Evolutionary conservation across 30 jellyfish, hydroid and myxozoan species (phyloP), one percentile per base, ranked within the genome.

Genomic region (Chrysaora quinquecirrha): DNA sequence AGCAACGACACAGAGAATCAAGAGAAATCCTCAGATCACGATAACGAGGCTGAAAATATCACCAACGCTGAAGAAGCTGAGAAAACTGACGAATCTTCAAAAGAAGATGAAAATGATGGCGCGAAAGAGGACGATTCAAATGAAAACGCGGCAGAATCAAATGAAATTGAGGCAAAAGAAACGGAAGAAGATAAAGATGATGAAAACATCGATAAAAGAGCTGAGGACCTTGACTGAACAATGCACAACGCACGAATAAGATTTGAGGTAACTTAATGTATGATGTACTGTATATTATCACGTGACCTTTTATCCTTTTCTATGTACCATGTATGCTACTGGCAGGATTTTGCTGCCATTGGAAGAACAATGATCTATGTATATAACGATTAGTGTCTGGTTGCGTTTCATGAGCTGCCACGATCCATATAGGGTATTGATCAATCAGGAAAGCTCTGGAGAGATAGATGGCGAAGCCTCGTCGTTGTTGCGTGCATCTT

Each of bases 31-130:
- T 11, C 67, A 4, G 82, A 33, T 12, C 19, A 70, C 19, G 66
- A 43, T 16, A n/a, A 34, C 16, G 54, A 35, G 0, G 82, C 49
- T 70, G 29, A 23, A 14, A 47, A 47, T 3, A 52, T 19, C 35
- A 49, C 70, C 7, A 64, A 83, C 19, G 73, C 34, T 21, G 89
- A 62, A 43, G 28, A 43, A 47, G 67, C 63, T 46, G 88, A 48
- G n/a, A 43, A 25, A 12, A 84, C 35, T 20, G 63, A 16, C 32
- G 60, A 25, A 52, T 48, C 22, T 46, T 19, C 71, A n/a, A 58
- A 58, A 19, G 76, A 62, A 4, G 31, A 19, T 0, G 76, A 64
- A 23, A 6, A 61, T 27, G 76, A 64, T 7, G 52, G 61, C 3
- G 76, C 50, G 3, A 64, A 64, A 24, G 58, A 64, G 48, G 76